Base-by-base conservation (phyloP, 37 sponge, comb jelly and placozoan species). In the Oscarella lobularis region DNA sequence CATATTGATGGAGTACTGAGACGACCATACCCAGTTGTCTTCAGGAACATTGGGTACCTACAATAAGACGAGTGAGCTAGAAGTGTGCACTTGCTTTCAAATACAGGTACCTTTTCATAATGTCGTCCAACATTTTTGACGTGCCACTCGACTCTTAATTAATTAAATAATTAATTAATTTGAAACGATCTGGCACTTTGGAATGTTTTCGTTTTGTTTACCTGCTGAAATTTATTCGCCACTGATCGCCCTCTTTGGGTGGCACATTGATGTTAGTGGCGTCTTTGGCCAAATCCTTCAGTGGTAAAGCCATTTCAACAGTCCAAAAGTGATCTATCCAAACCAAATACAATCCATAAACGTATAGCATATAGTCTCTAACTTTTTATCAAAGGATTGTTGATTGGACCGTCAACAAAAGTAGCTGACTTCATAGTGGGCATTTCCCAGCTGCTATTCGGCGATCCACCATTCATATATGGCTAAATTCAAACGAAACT, bases 181-280 rank as follows among this genome's bases (percentile, higher is more conserved):
- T 48, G 60, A 9, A 70, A 1, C 2, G 3, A 3, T 76, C 36
- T 3, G 35, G 5, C n/a, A 30, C n/a, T n/a, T 2, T n/a, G 37
- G 77, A n/a, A n/a, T n/a, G n/a, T n/a, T n/a, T n/a, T n/a, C n/a
- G 36, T 33, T 38, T 1, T 2, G 39, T 54, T 33, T 1, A 78
- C 78, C 78, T 78, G 78, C 78, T 78, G 38, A 78, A 78, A 31
- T 78, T 78, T 39, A 78, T 78, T 31, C 78, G 67, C 78, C 78
- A 78, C 38, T 31, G 34, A 37, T 78, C 78, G 4, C 71, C 71
- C 37, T 70, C 2, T 73, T 78, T 78, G 9, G 78, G 78, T 39
- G 78, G 78, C 3, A 66, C 68, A 1, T 41, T 78, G 2, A 70
- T 66, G 4, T 67, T 4, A 33, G 14, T 20, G 0, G 78, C 68